Base-by-base conservation (phyloP, 2,113 vertebrate species). In the Peucedramus taeniatus region DNA sequence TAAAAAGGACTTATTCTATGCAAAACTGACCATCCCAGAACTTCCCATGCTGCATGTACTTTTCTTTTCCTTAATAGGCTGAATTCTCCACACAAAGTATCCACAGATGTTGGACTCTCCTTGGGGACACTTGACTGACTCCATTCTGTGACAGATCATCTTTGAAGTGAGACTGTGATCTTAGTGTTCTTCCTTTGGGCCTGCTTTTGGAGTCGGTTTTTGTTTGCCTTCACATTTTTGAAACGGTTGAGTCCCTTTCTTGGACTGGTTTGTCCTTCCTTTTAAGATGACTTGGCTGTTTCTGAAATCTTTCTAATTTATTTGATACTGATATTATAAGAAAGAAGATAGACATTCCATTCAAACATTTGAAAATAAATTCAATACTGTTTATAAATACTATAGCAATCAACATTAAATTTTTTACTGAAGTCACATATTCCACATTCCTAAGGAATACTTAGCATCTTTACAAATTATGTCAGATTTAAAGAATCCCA, bases 171-270 rank as follows among this genome's bases (percentile, higher is more conserved):
- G 14, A 68, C 12, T 80, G 26, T 47, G 64, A 26, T 50, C 31
- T 65, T 47, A 47, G 7, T 39, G 14, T n/a, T 79, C 26, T 35
- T 68, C 56, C n/a, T 33, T 51, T 63, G 18, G 30, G 4, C 7
- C 2, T 9, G 18, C 5, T 63, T 84, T n/a, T 63, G 30, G 21
- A 44, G 33, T 39, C 0, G 0, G 6, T 16, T 74, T 74, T 23
- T 7, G 7, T 61, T 61, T 68, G 28, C 11, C 18, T 39, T 51
- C 21, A 22, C 4, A 21, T 13, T 31, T 56, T 27, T 40, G 24
- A n/a, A 17, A 31, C 31, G 16, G 13, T 24, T 80, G 21, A 4
- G 13, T 49, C 27, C 13, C 23, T 33, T 78, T 54, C n/a, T 49
- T 47, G 11, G 44, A 31, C 5, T 30, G 27, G 15, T 39, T 77